Evolutionary conservation across 2,888 invertebrate genomes (phyloP).

Genomic region (Tetragonula carbonaria): DNA sequence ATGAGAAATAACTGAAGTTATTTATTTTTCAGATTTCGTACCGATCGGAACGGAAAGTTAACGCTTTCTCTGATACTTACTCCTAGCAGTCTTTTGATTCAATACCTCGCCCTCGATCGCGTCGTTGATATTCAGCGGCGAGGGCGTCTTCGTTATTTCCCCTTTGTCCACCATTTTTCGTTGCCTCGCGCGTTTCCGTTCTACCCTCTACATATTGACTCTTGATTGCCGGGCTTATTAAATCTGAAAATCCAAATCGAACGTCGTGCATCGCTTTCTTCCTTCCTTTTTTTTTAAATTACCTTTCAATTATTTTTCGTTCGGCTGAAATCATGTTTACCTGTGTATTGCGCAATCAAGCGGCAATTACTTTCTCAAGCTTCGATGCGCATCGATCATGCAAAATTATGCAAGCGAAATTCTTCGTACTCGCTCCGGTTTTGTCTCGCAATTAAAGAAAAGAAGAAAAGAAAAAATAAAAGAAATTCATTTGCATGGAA

Average conservation of each 20-base stretch:
- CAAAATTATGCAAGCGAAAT: constrained; percentile 6
- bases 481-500: neutral
- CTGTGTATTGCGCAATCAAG: neutral
- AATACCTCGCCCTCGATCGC: constrained; percentile 76
- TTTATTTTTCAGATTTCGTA: neutral
- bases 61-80: constrained; percentile 70
- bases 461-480: no score
- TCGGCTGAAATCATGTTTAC: neutral
- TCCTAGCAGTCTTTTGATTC: constrained; percentile 79
- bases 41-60: neutral
- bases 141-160: constrained; percentile 72
- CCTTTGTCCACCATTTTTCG: constrained; percentile 75
- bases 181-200: constrained; percentile 1
- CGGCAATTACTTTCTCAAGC: neutral
- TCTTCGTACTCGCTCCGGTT: neutral
- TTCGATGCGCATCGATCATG: neutral
- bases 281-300: no score
- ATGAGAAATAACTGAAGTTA: neutral
- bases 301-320: no score
- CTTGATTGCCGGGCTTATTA: constrained; percentile 29
- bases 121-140: constrained; percentile 75
- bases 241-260: constrained; percentile 37
- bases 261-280: neutral
- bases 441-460: neutral
- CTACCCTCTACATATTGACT: constrained; percentile 23